Percentiles rank a stretch among this genome's conserved stretches.
phyloP scores from a whole-genome alignment of 2,113 vertebrate genomes.

The Corythoichthys haematopterus region DNA sequence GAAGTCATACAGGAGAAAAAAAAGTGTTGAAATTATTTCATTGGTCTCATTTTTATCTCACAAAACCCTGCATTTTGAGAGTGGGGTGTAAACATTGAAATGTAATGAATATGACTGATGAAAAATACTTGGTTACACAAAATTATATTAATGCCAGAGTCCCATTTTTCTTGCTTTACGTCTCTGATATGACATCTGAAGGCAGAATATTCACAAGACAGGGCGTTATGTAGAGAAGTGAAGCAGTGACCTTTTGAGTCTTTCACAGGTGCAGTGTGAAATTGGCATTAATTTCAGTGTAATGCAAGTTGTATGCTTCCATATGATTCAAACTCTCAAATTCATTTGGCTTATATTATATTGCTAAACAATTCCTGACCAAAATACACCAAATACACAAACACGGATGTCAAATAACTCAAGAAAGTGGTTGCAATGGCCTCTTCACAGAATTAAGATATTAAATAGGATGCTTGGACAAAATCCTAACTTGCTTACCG shows the following conservation, averaged over 20 bases:
- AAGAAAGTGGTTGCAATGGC: background rate
- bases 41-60: no score
- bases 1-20: no score
- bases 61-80: no score
- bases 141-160: no score
- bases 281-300: background rate
- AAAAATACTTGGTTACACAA: no score
- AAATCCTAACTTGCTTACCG: constrained; percentile 20
- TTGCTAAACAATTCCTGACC: background rate
- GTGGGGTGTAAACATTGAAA: no score
- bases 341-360: background rate
- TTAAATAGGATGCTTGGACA: background rate
- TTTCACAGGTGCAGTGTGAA: background rate
- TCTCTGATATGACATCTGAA: background rate
- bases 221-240: background rate
- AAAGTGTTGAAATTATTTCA: no score
- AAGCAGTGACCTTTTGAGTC: background rate
- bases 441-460: background rate
- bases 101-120: no score
- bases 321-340: constrained; percentile 3
- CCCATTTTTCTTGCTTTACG: no score
- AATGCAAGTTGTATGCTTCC: background rate
- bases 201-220: background rate
- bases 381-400: background rate
- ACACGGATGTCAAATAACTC: background rate